phyloP scores from a whole-genome alignment of 2,797 vertebrate species.

The Lates japonicus region DNA sequence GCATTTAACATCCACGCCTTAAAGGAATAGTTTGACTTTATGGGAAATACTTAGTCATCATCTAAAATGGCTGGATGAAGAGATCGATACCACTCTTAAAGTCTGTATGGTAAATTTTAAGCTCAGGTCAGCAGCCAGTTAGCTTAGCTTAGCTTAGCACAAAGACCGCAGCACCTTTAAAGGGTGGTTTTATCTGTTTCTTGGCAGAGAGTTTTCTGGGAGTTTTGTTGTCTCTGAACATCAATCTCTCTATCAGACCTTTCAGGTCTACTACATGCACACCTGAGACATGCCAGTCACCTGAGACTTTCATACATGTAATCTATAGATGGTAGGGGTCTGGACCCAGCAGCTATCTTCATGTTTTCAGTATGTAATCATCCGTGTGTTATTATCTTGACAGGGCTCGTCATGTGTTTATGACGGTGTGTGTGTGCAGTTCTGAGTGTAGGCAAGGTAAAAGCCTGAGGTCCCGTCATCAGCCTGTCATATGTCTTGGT shows the following conservation, averaged over 20 bases:
- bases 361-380: constrained; percentile 23
- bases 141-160: not conserved
- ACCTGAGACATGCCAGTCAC: constrained; percentile 2
- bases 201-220: not conserved
- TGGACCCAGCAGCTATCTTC: constrained; percentile 16
- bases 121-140: not conserved
- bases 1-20: not conserved
- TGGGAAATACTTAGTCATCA: not conserved
- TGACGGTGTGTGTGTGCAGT: constrained; percentile 10
- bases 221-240: constrained; percentile 6
- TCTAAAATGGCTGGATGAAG: not conserved
- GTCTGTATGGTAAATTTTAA: not conserved
- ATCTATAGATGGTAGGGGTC: constrained; percentile 16
- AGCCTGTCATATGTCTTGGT: constrained; percentile 58
- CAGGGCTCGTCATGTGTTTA: constrained; percentile 30
- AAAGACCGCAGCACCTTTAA: not conserved
- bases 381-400: constrained; percentile 51
- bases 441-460: constrained; percentile 39
- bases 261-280: constrained; percentile 20
- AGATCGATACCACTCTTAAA: not conserved
- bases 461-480: constrained; percentile 54
- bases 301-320: constrained; percentile 21
- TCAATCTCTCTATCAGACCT: constrained; percentile 26
- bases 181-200: not conserved
- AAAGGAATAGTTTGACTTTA: not conserved